Evolutionary conservation across 1,140 invertebrate genomes (phyloP).

Genomic region (Lucilia cuprina): DNA sequence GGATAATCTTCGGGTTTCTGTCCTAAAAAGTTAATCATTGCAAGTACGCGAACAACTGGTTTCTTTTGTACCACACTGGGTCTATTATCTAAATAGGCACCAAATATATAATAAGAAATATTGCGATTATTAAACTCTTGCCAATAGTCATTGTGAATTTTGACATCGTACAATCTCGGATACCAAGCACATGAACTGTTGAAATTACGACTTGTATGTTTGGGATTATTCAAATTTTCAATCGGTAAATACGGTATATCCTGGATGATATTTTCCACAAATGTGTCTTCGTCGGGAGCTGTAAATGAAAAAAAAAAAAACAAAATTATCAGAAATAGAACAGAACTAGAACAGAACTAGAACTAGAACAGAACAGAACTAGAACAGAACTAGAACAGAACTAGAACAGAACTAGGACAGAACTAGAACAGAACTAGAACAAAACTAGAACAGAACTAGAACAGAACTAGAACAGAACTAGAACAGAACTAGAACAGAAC

Average conservation of each 20-base stretch:
- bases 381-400: too few species aligned
- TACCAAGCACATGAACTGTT: conserved; percentile 69
- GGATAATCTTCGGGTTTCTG: too few species aligned
- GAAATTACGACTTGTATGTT: conserved; percentile 66
- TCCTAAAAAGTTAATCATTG: conserved; percentile 90
- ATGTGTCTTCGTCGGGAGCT: too few species aligned
- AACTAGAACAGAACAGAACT: too few species aligned
- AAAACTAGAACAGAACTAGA: too few species aligned
- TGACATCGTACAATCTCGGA: conserved; percentile 81
- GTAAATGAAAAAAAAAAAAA: too few species aligned
- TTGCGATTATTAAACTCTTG: conserved; percentile 77
- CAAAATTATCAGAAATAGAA: too few species aligned
- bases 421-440: too few species aligned
- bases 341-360: too few species aligned
- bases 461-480: too few species aligned
- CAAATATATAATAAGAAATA: conserved; percentile 84
- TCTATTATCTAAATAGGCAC: conserved; percentile 84
- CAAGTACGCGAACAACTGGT: conserved; percentile 80
- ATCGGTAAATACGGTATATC: conserved; percentile 78
- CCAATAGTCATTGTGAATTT: conserved; percentile 90
- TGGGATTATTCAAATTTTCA: conserved; percentile 75
- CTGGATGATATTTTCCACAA: conserved; percentile 40
- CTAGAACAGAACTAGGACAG: too few species aligned
- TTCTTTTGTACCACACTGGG: conserved; percentile 70
- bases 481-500: too few species aligned